A percentile compares a stretch with the other conserved stretches of the same genome.
Evolutionary conservation across 2,888 invertebrate genomes (phyloP).

Genomic region (Leuctra nigra): DNA sequence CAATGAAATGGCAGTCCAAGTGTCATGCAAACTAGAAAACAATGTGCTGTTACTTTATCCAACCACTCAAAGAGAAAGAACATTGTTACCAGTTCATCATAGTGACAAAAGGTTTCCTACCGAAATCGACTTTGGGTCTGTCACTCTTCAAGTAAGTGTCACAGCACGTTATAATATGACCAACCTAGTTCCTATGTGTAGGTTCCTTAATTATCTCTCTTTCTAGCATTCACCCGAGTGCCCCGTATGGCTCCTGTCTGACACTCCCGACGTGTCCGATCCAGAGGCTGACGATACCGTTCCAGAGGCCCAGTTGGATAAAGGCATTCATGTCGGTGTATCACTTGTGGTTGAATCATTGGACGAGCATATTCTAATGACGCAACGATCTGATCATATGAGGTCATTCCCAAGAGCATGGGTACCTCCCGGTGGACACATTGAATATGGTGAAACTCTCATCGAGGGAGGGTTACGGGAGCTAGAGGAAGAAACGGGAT

Average conservation of each 20-base stretch:
- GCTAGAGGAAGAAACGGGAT: slow-evolving; percentile 40
- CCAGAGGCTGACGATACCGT: no score
- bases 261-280: slow-evolving; percentile 1
- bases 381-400: slow-evolving; percentile 38
- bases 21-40: slow-evolving; percentile 22
- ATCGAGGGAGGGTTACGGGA: slow-evolving; percentile 39
- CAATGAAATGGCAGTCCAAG: slow-evolving; percentile 11
- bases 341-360: slow-evolving; percentile 39
- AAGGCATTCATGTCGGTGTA: slow-evolving; percentile 35
- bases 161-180: no score
- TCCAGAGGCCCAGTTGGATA: slow-evolving; percentile 12
- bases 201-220: background rate
- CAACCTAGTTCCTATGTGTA: background rate
- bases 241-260: slow-evolving; percentile 26
- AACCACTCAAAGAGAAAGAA: background rate
- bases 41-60: slow-evolving; percentile 24
- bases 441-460: slow-evolving; percentile 35
- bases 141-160: slow-evolving; percentile 21
- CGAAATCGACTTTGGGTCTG: background rate
- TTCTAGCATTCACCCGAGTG: slow-evolving; percentile 30
- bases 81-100: background rate
- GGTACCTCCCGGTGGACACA: slow-evolving; percentile 44
- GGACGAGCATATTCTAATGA: slow-evolving; percentile 40
- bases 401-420: slow-evolving; percentile 42
- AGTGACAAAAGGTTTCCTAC: background rate